Conservation (phyloP, 2,113 vertebrate genomes). For the Lepidothrix coronata region DNA sequence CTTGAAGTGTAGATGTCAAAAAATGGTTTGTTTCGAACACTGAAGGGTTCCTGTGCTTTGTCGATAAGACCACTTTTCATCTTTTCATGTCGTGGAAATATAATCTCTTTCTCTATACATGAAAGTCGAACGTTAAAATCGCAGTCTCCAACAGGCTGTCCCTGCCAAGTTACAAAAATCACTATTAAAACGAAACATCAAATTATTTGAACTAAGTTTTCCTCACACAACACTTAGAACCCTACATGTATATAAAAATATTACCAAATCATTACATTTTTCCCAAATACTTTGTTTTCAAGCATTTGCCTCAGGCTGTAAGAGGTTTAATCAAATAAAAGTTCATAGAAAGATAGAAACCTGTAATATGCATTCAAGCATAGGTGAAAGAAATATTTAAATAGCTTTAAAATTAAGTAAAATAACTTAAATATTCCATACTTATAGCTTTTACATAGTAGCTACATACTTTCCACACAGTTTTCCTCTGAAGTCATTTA, state of each 20-base stretch:
- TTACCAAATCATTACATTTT: background rate
- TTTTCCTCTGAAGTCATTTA: background rate
- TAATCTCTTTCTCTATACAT: slow-evolving; percentile 97
- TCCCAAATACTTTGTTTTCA: background rate
- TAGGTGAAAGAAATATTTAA: background rate
- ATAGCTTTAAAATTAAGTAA: background rate
- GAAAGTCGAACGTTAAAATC: slow-evolving; percentile 92
- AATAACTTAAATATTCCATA: background rate
- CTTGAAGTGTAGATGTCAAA: slow-evolving; percentile 90
- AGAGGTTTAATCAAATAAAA: background rate
- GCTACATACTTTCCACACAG: background rate
- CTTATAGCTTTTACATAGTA: background rate
- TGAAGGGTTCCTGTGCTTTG: slow-evolving; percentile 94
- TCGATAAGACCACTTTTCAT: slow-evolving; percentile 95
- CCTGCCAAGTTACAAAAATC: slow-evolving; percentile 76
- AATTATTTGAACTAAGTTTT: background rate
- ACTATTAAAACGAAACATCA: slow-evolving; percentile 19
- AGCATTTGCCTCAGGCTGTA: background rate
- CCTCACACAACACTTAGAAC: background rate
- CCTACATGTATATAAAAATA: background rate
- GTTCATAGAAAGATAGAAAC: background rate
- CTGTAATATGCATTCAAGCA: background rate
- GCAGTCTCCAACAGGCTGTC: slow-evolving; percentile 94
- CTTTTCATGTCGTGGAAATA: slow-evolving; percentile 92
- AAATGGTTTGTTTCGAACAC: slow-evolving; percentile 94